Conservation (phyloP, 2,113 vertebrate species). For the Crotalus viridis region DNA sequence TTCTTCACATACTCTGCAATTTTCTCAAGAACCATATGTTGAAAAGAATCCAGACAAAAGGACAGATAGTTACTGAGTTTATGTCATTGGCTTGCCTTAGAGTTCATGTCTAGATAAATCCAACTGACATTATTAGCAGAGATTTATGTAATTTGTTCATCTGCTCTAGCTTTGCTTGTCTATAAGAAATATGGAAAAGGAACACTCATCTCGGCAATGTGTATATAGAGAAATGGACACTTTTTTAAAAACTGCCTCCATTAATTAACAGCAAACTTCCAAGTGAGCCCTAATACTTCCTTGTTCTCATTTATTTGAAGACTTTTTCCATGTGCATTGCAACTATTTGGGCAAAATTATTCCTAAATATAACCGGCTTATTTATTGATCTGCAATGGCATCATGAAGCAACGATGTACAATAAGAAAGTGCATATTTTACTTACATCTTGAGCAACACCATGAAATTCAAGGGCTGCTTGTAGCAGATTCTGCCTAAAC, state of each 20-base stretch:
- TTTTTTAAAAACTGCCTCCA: not conserved
- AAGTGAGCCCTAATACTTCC: not conserved
- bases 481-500: constrained; percentile 90
- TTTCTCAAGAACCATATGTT: not conserved
- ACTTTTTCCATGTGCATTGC: not conserved
- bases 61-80: not conserved
- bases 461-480: constrained; percentile 93
- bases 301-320: not conserved
- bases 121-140: not conserved
- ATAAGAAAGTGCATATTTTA: not conserved
- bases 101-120: not conserved
- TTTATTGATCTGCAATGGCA: not conserved
- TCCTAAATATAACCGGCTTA: not conserved
- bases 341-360: not conserved
- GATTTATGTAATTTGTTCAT: not conserved
- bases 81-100: not conserved
- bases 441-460: constrained; percentile 92
- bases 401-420: not conserved
- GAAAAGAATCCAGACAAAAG: not conserved
- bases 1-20: not conserved
- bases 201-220: not conserved
- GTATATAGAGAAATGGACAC: not conserved
- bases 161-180: not conserved
- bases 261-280: not conserved
- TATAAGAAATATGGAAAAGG: not conserved